Conservation (phyloP, 2,797 vertebrate genomes). For the Enteromius anoplus region DNA sequence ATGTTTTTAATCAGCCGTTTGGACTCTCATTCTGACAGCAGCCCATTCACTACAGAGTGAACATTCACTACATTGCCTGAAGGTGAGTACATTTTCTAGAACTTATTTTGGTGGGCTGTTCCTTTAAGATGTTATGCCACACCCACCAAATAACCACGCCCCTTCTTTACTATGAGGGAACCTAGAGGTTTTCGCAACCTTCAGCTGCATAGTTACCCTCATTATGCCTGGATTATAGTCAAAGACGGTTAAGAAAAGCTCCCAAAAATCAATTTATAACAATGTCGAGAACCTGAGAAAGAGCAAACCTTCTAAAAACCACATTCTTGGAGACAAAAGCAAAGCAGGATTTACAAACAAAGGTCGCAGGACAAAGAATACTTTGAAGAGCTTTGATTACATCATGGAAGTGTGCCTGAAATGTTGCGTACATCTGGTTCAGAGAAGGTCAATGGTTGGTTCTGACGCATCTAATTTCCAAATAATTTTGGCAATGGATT, state of each 20-base stretch:
- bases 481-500: neutral
- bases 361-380: conserved; percentile 80
- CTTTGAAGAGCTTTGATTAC: conserved; percentile 78
- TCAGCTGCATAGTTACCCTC: conserved; percentile 56
- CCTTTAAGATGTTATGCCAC: neutral
- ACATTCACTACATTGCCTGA: too few relatives aligned
- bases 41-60: neutral
- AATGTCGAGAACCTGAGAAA: conserved; percentile 66
- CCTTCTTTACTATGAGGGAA: neutral
- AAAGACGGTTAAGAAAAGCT: conserved; percentile 66
- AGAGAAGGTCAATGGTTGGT: conserved; percentile 38
- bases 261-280: conserved; percentile 62
- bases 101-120: neutral
- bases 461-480: neutral
- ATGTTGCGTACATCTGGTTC: conserved; percentile 69
- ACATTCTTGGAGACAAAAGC: conserved; percentile 59
- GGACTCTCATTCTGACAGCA: neutral
- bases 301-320: conserved; percentile 69
- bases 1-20: neutral
- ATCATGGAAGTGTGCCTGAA: conserved; percentile 72
- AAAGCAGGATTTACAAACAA: conserved; percentile 68
- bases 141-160: neutral
- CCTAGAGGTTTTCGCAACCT: conserved; percentile 64
- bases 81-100: neutral
- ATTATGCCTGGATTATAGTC: conserved; percentile 76